Conservation (phyloP, 2,113 vertebrate species). For the Microcebus murinus region DNA sequence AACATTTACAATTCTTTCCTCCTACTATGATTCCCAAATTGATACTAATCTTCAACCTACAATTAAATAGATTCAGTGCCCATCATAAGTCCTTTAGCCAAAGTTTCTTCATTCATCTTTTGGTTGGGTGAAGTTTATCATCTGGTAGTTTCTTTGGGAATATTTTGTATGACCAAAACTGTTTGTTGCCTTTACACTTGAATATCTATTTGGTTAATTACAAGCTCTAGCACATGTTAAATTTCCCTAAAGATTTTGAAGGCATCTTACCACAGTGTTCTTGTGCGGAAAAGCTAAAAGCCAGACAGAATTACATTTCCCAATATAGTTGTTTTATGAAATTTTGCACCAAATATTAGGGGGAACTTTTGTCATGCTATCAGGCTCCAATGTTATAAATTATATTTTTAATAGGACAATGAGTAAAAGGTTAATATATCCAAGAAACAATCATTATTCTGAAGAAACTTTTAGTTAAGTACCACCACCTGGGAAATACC, state of each 20-base stretch:
- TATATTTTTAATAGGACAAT: neutral
- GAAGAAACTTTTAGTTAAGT: neutral
- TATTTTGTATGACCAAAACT: neutral
- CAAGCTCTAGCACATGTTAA: neutral
- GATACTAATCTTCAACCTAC: fast-evolving
- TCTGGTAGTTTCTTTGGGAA: neutral
- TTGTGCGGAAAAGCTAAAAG: neutral
- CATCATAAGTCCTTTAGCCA: neutral
- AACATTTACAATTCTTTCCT: neutral
- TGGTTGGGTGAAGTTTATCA: neutral
- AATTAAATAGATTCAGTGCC: neutral
- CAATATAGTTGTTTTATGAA: neutral
- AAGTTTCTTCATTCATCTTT: neutral
- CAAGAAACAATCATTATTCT: neutral
- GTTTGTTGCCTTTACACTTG: neutral
- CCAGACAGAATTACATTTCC: neutral
- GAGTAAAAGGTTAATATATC: neutral
- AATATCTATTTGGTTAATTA: neutral
- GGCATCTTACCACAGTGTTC: neutral
- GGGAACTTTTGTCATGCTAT: neutral
- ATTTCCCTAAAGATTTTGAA: neutral
- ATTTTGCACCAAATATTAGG: neutral
- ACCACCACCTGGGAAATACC: neutral
- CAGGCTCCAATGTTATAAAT: neutral
- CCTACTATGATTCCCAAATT: neutral